These are phyloP conservation scores for Odocoileus virginianus DNA, from an alignment of 2,113 vertebrate species.

Conservation along the genomic window DNA sequence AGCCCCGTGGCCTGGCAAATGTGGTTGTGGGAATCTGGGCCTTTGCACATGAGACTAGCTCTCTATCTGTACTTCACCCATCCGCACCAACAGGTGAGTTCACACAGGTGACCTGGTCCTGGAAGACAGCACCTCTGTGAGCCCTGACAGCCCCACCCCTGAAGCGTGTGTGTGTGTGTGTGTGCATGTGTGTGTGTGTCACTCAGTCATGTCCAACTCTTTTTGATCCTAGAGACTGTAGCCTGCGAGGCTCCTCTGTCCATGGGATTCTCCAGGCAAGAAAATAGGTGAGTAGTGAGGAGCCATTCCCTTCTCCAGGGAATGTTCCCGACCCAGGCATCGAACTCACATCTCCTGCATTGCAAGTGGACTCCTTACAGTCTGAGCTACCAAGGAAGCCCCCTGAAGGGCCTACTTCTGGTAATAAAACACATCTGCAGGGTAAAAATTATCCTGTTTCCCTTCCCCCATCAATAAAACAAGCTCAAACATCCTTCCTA, in stretches of 20 bases:
- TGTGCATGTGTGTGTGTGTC: not conserved
- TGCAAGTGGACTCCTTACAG: not conserved
- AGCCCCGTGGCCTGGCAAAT: not conserved
- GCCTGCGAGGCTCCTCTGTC: not conserved
- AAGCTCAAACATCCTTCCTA: not conserved
- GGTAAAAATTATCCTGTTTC: not conserved
- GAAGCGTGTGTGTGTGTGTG: not conserved
- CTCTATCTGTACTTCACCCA: accelerated
- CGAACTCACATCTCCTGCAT: not conserved
- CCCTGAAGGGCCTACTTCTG: not conserved
- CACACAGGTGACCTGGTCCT: not conserved
- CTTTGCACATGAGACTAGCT: not conserved
- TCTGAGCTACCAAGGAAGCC: not conserved
- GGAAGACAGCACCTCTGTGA: not conserved
- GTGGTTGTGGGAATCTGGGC: not conserved
- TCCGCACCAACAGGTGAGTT: not conserved
- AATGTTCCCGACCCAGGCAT: not conserved
- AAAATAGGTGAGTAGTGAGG: not conserved
- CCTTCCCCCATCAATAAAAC: not conserved
- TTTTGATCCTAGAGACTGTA: not conserved
- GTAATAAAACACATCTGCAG: not conserved
- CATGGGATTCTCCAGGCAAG: not conserved
- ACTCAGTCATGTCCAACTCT: not conserved
- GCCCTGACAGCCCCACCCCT: not conserved
- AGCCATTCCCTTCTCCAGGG: not conserved